These are phyloP conservation scores for Biston betularia DNA, from an alignment of 2,888 invertebrate species.

Conservation along the genomic window DNA sequence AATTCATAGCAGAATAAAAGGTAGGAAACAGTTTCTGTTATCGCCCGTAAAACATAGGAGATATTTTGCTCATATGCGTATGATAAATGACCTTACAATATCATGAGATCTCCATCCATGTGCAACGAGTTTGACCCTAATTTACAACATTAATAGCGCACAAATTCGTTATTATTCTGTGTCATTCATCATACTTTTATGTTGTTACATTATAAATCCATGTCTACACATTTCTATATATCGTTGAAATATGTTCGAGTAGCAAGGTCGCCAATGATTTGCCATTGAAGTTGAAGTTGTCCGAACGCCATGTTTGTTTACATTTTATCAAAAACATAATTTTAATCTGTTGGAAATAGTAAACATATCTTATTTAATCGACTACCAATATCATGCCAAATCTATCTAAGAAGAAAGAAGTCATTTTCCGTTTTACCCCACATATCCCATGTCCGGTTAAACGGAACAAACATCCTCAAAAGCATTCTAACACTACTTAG, in stretches of 20 bases:
- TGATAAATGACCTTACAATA: not conserved
- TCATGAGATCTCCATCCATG: not conserved
- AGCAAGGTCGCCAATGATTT: too few relatives aligned
- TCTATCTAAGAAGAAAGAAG: not conserved
- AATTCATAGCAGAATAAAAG: not conserved
- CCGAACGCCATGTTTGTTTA: too few relatives aligned
- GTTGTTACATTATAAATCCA: too few relatives aligned
- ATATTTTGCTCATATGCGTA: not conserved
- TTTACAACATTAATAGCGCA: not conserved
- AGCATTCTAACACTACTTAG: conserved; percentile 10
- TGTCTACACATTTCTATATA: too few relatives aligned
- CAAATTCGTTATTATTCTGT: not conserved
- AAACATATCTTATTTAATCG: not conserved
- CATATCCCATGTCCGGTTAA: too few relatives aligned
- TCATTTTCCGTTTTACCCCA: not conserved
- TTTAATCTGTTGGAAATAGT: too few relatives aligned
- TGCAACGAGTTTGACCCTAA: not conserved
- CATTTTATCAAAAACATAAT: too few relatives aligned
- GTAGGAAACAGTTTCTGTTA: not conserved
- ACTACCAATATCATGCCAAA: not conserved
- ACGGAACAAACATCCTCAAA: not conserved
- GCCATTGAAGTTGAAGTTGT: too few relatives aligned
- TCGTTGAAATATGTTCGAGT: too few relatives aligned
- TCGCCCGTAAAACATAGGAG: not conserved
- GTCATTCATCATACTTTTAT: too few relatives aligned